phyloP scores from a whole-genome alignment of 2,888 invertebrate species.

The Ecliptopera silaceata region DNA sequence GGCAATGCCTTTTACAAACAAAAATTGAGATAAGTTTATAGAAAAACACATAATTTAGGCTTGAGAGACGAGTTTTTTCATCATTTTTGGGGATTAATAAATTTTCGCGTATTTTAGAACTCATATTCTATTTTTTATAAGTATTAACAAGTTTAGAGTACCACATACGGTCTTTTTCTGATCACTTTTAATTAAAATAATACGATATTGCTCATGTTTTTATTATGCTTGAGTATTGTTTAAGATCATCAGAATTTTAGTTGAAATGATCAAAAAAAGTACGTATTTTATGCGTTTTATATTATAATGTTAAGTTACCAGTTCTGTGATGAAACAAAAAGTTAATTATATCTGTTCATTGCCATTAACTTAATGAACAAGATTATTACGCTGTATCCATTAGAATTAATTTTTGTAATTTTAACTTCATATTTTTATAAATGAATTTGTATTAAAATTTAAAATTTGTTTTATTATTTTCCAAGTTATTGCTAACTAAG shows the following conservation, averaged over 20 bases:
- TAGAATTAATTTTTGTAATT: conserved; percentile 39
- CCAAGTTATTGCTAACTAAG: no score
- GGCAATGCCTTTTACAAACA: no score
- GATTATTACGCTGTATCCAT: conserved; percentile 24
- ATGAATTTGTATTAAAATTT: conserved; percentile 35
- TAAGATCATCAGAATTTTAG: background rate
- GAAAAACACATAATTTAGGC: no score
- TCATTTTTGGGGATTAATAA: no score
- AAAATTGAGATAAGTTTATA: no score
- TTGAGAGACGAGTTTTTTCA: no score
- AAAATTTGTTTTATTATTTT: conserved; percentile 31
- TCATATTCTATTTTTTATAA: no score
- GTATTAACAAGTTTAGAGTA: background rate
- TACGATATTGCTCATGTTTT: background rate
- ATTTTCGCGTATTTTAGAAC: no score
- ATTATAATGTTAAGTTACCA: conserved; percentile 55
- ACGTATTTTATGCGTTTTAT: conserved; percentile 9
- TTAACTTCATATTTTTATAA: conserved; percentile 37
- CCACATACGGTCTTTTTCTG: background rate
- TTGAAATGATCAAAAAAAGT: conserved; percentile 14
- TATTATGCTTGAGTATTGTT: background rate
- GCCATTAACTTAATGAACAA: conserved; percentile 35
- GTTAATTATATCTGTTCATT: conserved; percentile 49
- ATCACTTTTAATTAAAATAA: background rate
- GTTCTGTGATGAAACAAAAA: conserved; percentile 63